Evolutionary conservation across 2,797 vertebrate species (phyloP), one percentile per base, ranked within the genome.

Genomic region (Trematomus bernacchii): DNA sequence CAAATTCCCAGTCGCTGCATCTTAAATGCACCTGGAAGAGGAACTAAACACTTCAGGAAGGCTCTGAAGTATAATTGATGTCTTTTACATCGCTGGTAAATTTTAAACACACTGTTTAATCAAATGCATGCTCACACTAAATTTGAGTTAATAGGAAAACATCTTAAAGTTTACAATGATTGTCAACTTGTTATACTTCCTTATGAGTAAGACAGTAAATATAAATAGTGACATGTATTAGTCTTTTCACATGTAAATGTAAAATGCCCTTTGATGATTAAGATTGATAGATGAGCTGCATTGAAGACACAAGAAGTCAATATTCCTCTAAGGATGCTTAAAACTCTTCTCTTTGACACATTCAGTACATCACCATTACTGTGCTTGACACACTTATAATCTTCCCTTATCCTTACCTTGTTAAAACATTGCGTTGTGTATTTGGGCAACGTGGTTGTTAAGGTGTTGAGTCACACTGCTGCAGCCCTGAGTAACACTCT

Each of bases 21-120:
- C 80, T 77, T 58, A 50, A 84, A 83, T 77, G 14, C 58, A 78
- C 63, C 68, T 64, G 21, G 1, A 43, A 63, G 43, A 74, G 14
- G 57, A 65, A 59, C 43, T 37, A 12, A 70, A 68, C 66, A 76
- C 66, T 63, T 64, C 23, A 18, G 6, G 21, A 40, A 55, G 37
- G 33, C 54, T 48, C 21, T 65, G 15, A 71, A 71, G 51, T 42
- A 19, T 54, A 53, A 51, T 30, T 61, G 4, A 60, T 70, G 44
- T 4, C 7, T 64, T 70, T 54, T 40, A 44, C 23, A 47, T 15
- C 57, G 53, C 50, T 19, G 18, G 60, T 66, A 1, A 63, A 27
- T 67, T 48, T 14, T 60, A 33, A 46, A 4, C 52, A 8, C 46
- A 13, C 6, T n/a, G 47, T 37, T 59, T 61, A 33, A 18, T 58